Evolutionary conservation across 2,888 invertebrate species (phyloP), one percentile per base, ranked within the genome.

Genomic region (Sisyra terminalis): DNA sequence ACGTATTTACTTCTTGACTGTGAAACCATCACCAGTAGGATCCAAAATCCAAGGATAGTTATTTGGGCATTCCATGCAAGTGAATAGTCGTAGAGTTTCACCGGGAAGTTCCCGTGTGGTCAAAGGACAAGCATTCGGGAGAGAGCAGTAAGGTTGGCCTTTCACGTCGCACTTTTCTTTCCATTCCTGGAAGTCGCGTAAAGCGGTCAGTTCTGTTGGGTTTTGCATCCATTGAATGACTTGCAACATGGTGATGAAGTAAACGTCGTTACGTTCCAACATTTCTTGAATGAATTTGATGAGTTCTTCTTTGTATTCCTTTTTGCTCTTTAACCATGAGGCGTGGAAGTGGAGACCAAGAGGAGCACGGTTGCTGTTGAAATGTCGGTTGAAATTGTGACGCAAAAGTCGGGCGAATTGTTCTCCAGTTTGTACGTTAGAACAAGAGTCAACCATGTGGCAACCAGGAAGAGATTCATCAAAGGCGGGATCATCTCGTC

Each of bases 171-270:
- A 92, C 60, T 87, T 87, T 54, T 90, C 90, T 63, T 92, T 92
- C 92, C 92, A 92, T 61, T 89, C 88, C 53, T 83, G 82, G 76
- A 92, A 92, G 59, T 92, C 90, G 52, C 88, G 73, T 40, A 92
- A 72, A 30, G 79, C 78, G 38, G 85, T 78, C 50, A 89, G 59
- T 62, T 90, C 90, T 24, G 87, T 88, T 43, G 92, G 92, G 54
- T 84, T 87, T 64, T 92, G 90, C 87, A 92, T 92, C 90, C 90
- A 92, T 63, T 90, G 88, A 56, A 92, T 87, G 18, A 90, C 90
- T 50, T 64, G 77, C 52, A 88, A 75, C 70, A 86, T 81, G 46
- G 88, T 90, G 47, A 88, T 87, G 62, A 92, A 92, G 69, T 90
- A 92, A 18, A 92, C 90, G 57, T 92, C 90, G 57, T 84, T 87